Base-by-base conservation (phyloP, 2,113 vertebrate genomes). In the Calypte anna region DNA sequence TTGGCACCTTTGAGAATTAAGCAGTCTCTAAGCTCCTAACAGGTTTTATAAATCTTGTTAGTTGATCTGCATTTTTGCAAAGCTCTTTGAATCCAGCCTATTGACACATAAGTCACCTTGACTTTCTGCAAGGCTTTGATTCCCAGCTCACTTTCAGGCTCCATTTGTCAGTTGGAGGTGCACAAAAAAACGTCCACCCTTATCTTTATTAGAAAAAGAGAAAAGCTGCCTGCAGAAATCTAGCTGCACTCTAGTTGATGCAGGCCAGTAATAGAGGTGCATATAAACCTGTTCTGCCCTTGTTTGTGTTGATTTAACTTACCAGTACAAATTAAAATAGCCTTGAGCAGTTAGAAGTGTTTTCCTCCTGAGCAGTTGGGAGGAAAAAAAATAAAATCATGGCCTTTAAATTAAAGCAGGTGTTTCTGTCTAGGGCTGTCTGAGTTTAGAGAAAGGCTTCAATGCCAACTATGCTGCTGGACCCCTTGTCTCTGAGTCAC, bases 31-130 rank as follows among this genome's bases (percentile, higher is more conserved):
- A 96, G 64, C 88, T 82, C 76, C 68, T 81, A 90, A 86, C 90
- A 3, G 93, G 93, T 96, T 96, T 94, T 96, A 94, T 95, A 96
- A 96, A 96, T 97, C 94, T 94, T 96, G 94, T 95, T 96, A 96
- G 94, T 96, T 88, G 95, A 91, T 97, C 96, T 96, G 95, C 96
- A 97, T 96, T 96, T 96, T 94, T 95, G 93, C 95, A 96, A 85
- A 95, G 94, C 94, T 96, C 93, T 94, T 87, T 89, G 94, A 93
- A 92, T 92, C 83, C 78, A 87, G 87, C 50, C 86, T 86, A 19
- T 85, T 85, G 94, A 76, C 1, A 2, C 82, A 85, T 95, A 95
- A 97, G 94, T 96, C 95, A 95, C 95, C 95, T 96, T 96, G 95
- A 96, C 91, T 96, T 93, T 95, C 91, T 1, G 4, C 77, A 57